Conservation (phyloP, 2,113 vertebrate genomes). For the Nothocercus julius region DNA sequence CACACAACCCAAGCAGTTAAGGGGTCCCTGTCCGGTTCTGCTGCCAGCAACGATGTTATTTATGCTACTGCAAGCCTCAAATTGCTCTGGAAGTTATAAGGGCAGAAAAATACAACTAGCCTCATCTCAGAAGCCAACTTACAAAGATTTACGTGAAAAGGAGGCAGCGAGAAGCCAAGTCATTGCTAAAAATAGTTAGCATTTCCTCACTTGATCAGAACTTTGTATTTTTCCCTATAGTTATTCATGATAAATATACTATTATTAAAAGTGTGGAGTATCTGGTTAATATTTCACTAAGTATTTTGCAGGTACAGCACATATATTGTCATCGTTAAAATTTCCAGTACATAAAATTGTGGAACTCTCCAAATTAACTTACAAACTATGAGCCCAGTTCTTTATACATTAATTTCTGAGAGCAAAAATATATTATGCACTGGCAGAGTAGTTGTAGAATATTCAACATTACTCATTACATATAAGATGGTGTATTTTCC, state of each 20-base stretch:
- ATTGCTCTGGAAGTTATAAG: neutral
- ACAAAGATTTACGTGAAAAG: neutral
- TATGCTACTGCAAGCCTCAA: neutral
- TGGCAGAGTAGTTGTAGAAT: neutral
- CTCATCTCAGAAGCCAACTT: neutral
- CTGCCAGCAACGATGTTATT: neutral
- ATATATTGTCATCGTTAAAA: neutral
- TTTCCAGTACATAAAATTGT: neutral
- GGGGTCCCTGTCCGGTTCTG: neutral
- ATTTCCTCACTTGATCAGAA: neutral
- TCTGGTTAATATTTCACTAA: conserved; percentile 1
- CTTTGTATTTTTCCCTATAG: neutral
- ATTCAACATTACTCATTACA: neutral
- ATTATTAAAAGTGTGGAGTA: neutral
- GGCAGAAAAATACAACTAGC: neutral
- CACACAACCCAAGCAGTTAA: neutral
- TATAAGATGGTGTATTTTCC: neutral
- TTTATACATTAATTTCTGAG: neutral
- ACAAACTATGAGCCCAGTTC: neutral
- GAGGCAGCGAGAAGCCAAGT: neutral
- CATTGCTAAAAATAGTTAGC: neutral
- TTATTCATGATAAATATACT: neutral
- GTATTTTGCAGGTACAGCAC: conserved; percentile 4
- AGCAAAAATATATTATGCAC: neutral
- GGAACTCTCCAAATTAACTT: neutral